A percentile compares a stretch with the other conserved stretches of the same genome.
Evolutionary conservation across 2,888 invertebrate genomes (phyloP).

Genomic region (Watsonalla cultraria): DNA sequence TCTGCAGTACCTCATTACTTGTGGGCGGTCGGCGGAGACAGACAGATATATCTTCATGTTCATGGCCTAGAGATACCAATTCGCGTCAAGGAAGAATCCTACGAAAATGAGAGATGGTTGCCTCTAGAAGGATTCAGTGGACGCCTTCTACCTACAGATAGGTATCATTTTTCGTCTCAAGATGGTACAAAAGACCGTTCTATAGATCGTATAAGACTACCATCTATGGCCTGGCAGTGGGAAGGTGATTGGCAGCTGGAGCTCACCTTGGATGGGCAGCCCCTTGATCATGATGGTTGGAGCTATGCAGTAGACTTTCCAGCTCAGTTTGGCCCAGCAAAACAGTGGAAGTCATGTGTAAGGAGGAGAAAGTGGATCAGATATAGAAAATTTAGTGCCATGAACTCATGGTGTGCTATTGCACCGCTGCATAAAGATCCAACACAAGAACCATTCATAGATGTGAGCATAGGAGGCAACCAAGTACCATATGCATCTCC

Average conservation of each 20-base stretch:
- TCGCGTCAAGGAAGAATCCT: constrained; percentile 92
- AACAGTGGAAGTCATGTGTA: constrained; percentile 94
- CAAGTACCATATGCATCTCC: constrained; percentile 87
- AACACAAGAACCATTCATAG: constrained; percentile 95
- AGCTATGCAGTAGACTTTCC: constrained; percentile 96
- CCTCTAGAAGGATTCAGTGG: constrained; percentile 93
- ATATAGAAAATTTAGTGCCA: constrained; percentile 90
- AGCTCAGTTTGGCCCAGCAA: constrained; percentile 86
- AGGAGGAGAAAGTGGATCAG: constrained; percentile 93
- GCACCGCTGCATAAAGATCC: constrained; percentile 93
- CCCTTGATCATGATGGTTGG: constrained; percentile 95
- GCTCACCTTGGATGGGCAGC: constrained; percentile 89
- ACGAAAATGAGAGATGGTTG: constrained; percentile 96
- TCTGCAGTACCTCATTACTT: constrained; percentile 91
- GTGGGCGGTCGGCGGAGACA: constrained; percentile 96
- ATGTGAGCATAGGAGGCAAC: constrained; percentile 92
- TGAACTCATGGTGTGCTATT: constrained; percentile 95
- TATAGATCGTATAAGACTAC: constrained; percentile 89
- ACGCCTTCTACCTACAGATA: constrained; percentile 90
- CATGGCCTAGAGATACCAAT: constrained; percentile 94
- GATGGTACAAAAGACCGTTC: constrained; percentile 89
- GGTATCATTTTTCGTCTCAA: constrained; percentile 90
- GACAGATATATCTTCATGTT: constrained; percentile 95
- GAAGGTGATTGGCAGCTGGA: constrained; percentile 96
- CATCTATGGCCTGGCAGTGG: constrained; percentile 98